Evolutionary conservation across 2,888 invertebrate species (phyloP).

Genomic region (Heliconius aoede): DNA sequence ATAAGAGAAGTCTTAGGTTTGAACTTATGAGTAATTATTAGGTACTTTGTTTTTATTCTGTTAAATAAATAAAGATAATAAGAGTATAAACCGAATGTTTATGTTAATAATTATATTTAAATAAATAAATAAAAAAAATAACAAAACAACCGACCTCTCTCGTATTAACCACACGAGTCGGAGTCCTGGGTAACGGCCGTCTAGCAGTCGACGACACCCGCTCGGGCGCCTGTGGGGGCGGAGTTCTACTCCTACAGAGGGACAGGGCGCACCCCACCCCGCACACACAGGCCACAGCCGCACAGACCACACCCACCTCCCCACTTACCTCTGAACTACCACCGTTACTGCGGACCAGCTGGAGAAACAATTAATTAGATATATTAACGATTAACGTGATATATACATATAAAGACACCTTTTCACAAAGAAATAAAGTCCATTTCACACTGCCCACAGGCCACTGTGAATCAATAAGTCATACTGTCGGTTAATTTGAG

Average conservation of each 20-base stretch:
- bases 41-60: no score
- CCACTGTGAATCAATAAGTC: conserved; percentile 67
- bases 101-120: no score
- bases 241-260: conserved; percentile 77
- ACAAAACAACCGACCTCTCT: conserved; percentile 26
- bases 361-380: conserved; percentile 14
- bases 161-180: conserved; percentile 24
- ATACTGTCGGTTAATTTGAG: not conserved
- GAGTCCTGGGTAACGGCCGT: conserved; percentile 41
- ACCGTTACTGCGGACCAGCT: conserved; percentile 69
- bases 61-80: no score
- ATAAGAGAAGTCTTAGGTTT: no score
- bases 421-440: conserved; percentile 83
- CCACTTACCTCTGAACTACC: conserved; percentile 72
- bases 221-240: conserved; percentile 70
- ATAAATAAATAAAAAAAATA: not conserved
- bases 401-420: conserved; percentile 56
- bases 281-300: conserved; percentile 85
- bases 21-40: no score
- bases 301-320: conserved; percentile 86
- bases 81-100: no score
- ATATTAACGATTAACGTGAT: not conserved
- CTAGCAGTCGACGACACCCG: conserved; percentile 69
- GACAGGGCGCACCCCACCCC: conserved; percentile 86
- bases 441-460: conserved; percentile 85